Evolutionary conservation across 1,140 invertebrate genomes (phyloP), one percentile per base, ranked within the genome.

Genomic region (Panagrolaimus sp.): DNA sequence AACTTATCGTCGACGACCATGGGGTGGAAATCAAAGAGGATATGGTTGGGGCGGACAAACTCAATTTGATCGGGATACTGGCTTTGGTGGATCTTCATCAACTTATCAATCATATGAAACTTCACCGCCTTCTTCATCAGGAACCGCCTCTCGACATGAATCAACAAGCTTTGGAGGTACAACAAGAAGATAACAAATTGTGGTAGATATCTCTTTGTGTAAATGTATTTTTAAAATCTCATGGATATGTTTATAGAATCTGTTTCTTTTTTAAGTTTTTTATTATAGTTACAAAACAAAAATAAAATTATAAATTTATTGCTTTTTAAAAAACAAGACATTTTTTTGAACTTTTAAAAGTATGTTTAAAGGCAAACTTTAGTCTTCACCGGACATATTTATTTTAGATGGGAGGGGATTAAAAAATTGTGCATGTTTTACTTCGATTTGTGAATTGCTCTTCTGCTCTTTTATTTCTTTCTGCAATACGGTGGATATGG

Each of bases 401-500:
- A 21, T 21, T 21, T 21, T 4, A 38, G 17, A 21, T 10, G 21
- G 17, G 12, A 26, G 28, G 12, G 26, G 69, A 43, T 81, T 47
- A 79, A 21, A 79, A 47, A 12, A 79, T 63, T 38, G 62, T 52
- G 45, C 78, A 79, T 12, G 79, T 73, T 70, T 81, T 79, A 45
- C 79, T 81, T 55, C 70, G 58, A 38, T 71, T 58, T 24, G 80
- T 80, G 17, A 82, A 62, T 58, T 71, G 66, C 38, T 68, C 63
- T 24, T 78, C 64, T 7, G 76, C 47, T 15, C 46, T 48, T 46
- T 52, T 45, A 44, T 71, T 70, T 28, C 66, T 66, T 45, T 63
- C 68, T 24, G 66, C 68, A 21, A 80, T 67, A 46, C 63, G 52
- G 24, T 70, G 52, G 38, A 82, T 43, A 63, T 79, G 78, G 24